Percentiles rank a stretch among this genome's conserved stretches.
phyloP scores from a whole-genome alignment of 2,888 invertebrate genomes.

The Pseudococcus viburni region DNA sequence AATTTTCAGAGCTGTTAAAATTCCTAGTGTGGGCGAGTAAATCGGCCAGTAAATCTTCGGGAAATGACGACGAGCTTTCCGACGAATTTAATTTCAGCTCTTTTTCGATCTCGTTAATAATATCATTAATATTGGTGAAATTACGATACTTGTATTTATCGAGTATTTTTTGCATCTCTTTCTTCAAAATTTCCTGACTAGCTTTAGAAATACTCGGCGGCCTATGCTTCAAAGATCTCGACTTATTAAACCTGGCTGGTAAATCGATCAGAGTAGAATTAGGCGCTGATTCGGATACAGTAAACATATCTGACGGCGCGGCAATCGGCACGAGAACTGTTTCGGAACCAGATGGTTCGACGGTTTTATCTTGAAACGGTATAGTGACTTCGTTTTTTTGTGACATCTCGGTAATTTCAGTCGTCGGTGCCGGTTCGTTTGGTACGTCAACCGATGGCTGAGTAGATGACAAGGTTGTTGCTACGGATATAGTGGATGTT shows the following conservation, averaged over 20 bases:
- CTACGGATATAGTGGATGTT: slow-evolving; percentile 68
- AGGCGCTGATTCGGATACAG: slow-evolving; percentile 7
- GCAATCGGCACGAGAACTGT: slow-evolving; percentile 30
- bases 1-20: slow-evolving; percentile 24
- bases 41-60: slow-evolving; percentile 23
- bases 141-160: slow-evolving; percentile 30
- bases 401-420: slow-evolving; percentile 59
- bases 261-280: neutral
- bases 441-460: slow-evolving; percentile 65
- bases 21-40: neutral
- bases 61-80: neutral
- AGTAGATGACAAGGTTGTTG: slow-evolving; percentile 68
- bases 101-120: slow-evolving; percentile 25
- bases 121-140: slow-evolving; percentile 47
- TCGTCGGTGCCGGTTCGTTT: slow-evolving; percentile 36
- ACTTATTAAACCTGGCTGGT: neutral
- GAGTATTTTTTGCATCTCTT: slow-evolving; percentile 35
- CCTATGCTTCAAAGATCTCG: slow-evolving; percentile 3
- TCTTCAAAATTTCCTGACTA: slow-evolving; percentile 21
- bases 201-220: neutral
- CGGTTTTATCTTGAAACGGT: slow-evolving; percentile 62
- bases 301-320: neutral
- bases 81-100: neutral
- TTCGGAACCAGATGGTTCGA: slow-evolving; percentile 62
- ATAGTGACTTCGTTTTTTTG: slow-evolving; percentile 66